Conservation (phyloP, 2,797 vertebrate species). For the Delichon dasypus region DNA sequence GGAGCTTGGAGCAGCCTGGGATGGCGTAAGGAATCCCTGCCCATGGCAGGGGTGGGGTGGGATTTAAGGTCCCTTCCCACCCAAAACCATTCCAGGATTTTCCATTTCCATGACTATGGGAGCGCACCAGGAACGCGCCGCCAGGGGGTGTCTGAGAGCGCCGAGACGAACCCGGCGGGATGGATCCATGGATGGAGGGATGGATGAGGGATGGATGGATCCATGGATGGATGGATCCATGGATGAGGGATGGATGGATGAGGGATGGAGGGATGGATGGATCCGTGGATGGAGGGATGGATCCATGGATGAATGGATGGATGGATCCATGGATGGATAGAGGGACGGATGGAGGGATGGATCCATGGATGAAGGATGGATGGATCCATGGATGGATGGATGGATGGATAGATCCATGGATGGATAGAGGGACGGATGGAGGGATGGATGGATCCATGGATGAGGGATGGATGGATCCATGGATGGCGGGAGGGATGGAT, state of each 20-base stretch:
- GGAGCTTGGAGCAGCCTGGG: neutral
- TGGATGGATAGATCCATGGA: neutral
- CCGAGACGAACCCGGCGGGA: neutral
- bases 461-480: too few species aligned
- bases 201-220: too few species aligned
- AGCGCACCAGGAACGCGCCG: rapidly evolving
- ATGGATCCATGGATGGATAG: too few species aligned
- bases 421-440: too few species aligned
- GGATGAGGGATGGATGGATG: too few species aligned
- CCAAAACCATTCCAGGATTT: neutral
- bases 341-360: neutral
- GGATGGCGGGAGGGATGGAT: neutral
- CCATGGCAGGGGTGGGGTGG: neutral
- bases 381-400: neutral
- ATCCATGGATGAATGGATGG: too few species aligned
- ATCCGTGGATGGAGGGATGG: too few species aligned
- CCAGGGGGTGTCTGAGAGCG: neutral
- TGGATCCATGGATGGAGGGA: too few species aligned
- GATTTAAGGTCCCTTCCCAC: neutral
- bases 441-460: too few species aligned
- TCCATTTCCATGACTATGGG: rapidly evolving
- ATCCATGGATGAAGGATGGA: too few species aligned
- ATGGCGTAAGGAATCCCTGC: rapidly evolving
- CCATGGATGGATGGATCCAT: too few species aligned
- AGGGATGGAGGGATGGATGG: too few species aligned